Conservation (phyloP, 2,113 vertebrate species). For the Tor tambroides region DNA sequence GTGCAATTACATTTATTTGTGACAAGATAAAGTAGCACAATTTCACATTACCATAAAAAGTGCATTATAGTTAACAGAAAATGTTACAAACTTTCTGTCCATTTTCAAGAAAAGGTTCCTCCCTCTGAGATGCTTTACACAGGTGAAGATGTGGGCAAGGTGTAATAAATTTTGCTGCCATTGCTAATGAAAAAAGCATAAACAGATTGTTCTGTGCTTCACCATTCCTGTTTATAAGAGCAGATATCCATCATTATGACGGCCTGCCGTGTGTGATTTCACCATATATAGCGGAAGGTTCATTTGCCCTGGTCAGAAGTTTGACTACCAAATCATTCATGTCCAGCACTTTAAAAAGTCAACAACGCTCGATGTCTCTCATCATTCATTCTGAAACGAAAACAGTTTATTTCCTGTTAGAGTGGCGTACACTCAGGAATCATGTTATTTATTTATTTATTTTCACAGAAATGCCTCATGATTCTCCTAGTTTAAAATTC, state of each 20-base stretch:
- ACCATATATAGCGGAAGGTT: slow-evolving; percentile 44
- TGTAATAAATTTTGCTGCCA: slow-evolving; percentile 4
- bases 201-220: slow-evolving; percentile 22
- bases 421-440: background rate
- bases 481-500: background rate
- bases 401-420: slow-evolving; percentile 42
- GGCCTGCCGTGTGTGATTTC: slow-evolving; percentile 47
- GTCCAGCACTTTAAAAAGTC: slow-evolving; percentile 41
- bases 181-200: slow-evolving; percentile 36
- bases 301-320: slow-evolving; percentile 44
- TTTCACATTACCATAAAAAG: background rate
- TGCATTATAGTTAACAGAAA: background rate
- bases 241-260: slow-evolving; percentile 50
- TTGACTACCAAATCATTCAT: slow-evolving; percentile 44
- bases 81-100: background rate
- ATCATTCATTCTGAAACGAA: slow-evolving; percentile 33
- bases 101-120: background rate
- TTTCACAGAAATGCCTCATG: background rate
- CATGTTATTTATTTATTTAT: slow-evolving; percentile 13
- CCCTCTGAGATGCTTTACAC: background rate
- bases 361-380: slow-evolving; percentile 35
- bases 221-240: slow-evolving; percentile 27
- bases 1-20: background rate
- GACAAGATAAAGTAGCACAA: background rate
- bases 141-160: background rate